Evolutionary conservation across 1,140 invertebrate genomes (phyloP).

Genomic region (Drosophila nigrodunni): DNA sequence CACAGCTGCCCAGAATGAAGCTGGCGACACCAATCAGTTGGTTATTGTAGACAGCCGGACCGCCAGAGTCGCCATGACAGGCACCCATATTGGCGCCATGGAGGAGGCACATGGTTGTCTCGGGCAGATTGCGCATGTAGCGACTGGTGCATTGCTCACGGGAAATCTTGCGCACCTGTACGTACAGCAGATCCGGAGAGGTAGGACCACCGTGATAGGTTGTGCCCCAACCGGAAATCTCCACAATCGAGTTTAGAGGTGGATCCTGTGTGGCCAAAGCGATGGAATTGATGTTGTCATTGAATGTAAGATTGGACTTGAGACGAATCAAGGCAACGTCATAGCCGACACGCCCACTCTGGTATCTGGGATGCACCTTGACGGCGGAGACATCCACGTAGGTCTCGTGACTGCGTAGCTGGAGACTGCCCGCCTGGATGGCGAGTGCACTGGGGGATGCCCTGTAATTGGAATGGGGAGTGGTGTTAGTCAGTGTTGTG

Average conservation of each 20-base stretch:
- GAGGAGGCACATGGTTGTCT: conserved; percentile 67
- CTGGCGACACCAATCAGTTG: conserved; percentile 69
- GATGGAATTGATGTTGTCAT: conserved; percentile 72
- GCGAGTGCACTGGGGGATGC: background rate
- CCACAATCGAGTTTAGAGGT: conserved; percentile 38
- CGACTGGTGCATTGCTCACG: conserved; percentile 39
- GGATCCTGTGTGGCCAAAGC: conserved; percentile 65
- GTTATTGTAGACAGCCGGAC: conserved; percentile 66
- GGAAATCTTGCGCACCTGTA: conserved; percentile 44
- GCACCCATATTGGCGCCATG: conserved; percentile 64
- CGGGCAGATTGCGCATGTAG: conserved; percentile 36
- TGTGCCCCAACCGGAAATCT: conserved; percentile 86
- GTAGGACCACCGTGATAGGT: conserved; percentile 51
- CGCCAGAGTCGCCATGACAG: conserved; percentile 78
- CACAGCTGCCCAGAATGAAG: conserved; percentile 66
- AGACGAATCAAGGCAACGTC: conserved; percentile 85
- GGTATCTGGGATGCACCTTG: conserved; percentile 79
- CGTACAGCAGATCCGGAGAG: conserved; percentile 53
- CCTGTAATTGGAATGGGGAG: conserved; percentile 2
- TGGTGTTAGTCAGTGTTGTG: no score
- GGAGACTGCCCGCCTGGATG: conserved; percentile 58
- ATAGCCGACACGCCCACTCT: conserved; percentile 78
- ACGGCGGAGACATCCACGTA: conserved; percentile 43
- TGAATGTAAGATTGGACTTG: conserved; percentile 62
- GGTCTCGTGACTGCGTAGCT: conserved; percentile 47